phyloP scores from a whole-genome alignment of 2,113 vertebrate genomes.

The Xiphophorus couchianus region DNA sequence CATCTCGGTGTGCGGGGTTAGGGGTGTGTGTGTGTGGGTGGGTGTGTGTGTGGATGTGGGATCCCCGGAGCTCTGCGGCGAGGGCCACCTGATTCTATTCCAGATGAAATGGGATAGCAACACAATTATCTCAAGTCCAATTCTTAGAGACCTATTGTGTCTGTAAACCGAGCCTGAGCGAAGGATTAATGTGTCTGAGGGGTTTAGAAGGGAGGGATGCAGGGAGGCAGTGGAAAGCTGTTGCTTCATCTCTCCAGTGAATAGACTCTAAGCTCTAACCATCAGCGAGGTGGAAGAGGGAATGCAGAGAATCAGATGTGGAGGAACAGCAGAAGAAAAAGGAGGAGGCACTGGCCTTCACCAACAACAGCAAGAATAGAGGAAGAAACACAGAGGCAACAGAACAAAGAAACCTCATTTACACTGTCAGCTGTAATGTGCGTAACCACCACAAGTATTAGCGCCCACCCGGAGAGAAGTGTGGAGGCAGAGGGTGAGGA shows the following conservation, averaged over 20 bases:
- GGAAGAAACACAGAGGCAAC: constrained; percentile 6
- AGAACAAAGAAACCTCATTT: constrained; percentile 51
- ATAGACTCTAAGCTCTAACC: constrained; percentile 64
- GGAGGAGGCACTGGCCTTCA: constrained; percentile 6
- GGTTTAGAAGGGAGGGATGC: constrained; percentile 34
- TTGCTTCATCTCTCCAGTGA: constrained; percentile 67
- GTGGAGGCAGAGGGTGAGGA: not conserved
- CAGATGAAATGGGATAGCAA: constrained; percentile 81
- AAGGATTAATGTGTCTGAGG: constrained; percentile 75
- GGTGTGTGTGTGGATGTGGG: constrained; percentile 16
- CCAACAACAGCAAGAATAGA: not conserved
- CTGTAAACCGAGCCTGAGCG: constrained; percentile 73
- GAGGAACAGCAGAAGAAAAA: constrained; percentile 10
- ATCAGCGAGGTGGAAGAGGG: constrained; percentile 48
- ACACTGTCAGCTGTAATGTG: constrained; percentile 39
- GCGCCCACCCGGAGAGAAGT: constrained; percentile 9
- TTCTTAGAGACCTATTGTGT: constrained; percentile 81
- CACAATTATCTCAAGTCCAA: constrained; percentile 82
- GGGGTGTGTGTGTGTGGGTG: not conserved
- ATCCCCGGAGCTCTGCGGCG: constrained; percentile 56
- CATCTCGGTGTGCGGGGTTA: constrained; percentile 7
- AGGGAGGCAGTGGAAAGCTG: constrained; percentile 43
- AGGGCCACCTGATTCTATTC: constrained; percentile 71
- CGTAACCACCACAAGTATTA: constrained; percentile 32
- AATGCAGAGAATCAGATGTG: constrained; percentile 20